phyloP scores from a whole-genome alignment of 2,113 vertebrate species.

The Oenanthe oenanthe region DNA sequence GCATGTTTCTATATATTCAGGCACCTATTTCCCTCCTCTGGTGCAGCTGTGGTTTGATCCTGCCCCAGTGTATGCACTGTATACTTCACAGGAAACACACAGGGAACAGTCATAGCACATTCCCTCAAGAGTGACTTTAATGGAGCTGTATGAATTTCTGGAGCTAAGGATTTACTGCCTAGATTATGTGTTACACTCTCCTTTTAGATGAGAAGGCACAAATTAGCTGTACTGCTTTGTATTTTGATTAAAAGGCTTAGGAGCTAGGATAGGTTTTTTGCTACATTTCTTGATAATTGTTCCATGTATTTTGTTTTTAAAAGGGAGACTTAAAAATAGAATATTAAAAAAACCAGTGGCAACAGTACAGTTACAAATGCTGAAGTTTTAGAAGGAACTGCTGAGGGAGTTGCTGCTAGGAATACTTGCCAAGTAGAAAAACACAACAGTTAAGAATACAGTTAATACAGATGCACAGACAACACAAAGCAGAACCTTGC shows the following conservation, averaged over 20 bases:
- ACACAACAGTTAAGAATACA: background rate
- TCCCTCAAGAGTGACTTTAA: background rate
- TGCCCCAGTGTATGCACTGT: background rate
- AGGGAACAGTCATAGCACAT: background rate
- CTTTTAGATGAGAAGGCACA: background rate
- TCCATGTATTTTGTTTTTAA: background rate
- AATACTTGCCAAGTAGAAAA: background rate
- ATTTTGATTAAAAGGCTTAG: background rate
- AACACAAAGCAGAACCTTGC: background rate
- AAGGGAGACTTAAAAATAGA: slow-evolving; percentile 1
- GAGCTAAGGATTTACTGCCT: background rate
- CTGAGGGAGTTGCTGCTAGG: background rate
- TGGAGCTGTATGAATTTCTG: background rate
- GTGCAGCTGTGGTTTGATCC: background rate
- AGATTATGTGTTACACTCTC: background rate
- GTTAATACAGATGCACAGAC: background rate
- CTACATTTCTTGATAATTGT: background rate
- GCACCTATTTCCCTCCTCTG: background rate
- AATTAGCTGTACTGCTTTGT: background rate
- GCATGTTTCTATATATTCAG: background rate
- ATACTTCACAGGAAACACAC: background rate
- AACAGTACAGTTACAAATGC: background rate
- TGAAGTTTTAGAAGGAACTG: background rate
- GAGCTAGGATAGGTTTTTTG: background rate
- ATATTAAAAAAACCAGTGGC: background rate